Base-by-base conservation (phyloP, 2,888 invertebrate species). In the Germaria angustata region DNA sequence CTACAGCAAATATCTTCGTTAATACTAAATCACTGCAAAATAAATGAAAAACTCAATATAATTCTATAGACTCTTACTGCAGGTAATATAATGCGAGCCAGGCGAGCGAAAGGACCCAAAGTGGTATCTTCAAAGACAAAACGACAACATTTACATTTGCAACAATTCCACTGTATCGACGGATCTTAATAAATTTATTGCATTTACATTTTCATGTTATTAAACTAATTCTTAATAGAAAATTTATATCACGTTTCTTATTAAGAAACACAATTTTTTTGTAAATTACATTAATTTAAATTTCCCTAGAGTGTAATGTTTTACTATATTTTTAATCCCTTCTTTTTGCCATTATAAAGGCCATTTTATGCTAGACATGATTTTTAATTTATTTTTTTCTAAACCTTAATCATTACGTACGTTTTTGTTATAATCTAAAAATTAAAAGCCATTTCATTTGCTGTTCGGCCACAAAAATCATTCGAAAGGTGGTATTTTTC, bases 351-450 rank as follows among this genome's bases (percentile, higher is more conserved):
- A 8, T 17, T 20, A 57, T 22, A 13, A 22, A 1, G 34, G 46
- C 46, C 34, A 49, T 65, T 65, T 34, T 49, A 44, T 34, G 49
- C 20, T n/a, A 34, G 32, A 65, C 65, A 44, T 49, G 63, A 1
- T 46, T 44, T 44, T 32, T 11, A 34, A 17, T 28, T 6, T 20
- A 13, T 20, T 24, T 22, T 51, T 51, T 36, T 24, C 9, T 24
- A 17, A n/a, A 28, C 28, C 13, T 34, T 34, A 28, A 61, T 22
- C 13, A 15, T 9, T 22, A 36, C 39, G 22, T 53, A 39, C 39
- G 36, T 17, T 53, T 53, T 53, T 53, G 53, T 44, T 55, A 36
- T 71, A 57, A 57, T 34, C 34, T 44, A 71, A 44, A 59, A 69
- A 55, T 55, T 55, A 49, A 55, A 22, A 44, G n/a, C 17, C 36